phyloP scores from a whole-genome alignment of 1,140 invertebrate genomes.

The Nebria ingens region DNA sequence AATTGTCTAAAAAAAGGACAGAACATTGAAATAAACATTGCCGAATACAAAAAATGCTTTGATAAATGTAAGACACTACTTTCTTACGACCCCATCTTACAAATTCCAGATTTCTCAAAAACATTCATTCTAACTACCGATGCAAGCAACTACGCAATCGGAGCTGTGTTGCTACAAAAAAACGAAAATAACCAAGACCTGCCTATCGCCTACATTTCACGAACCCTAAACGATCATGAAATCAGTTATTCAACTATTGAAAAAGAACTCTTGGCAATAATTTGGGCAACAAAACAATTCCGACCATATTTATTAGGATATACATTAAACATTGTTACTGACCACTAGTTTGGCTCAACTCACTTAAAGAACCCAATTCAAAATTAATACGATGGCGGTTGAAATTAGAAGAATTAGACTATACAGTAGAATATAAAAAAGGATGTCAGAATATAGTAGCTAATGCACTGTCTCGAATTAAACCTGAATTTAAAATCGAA shows the following conservation, averaged over 20 bases:
- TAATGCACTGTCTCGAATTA: conserved; percentile 29
- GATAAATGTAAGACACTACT: conserved; percentile 22
- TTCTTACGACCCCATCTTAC: conserved; percentile 26
- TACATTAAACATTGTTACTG: conserved; percentile 31
- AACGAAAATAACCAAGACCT: conserved; percentile 23
- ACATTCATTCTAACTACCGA: conserved; percentile 23
- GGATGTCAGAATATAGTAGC: conserved; percentile 32
- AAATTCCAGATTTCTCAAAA: conserved; percentile 28
- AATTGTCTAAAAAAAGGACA: conserved; percentile 18
- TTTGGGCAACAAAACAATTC: conserved; percentile 36
- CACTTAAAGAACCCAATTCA: conserved; percentile 32
- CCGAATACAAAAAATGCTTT: conserved; percentile 17
- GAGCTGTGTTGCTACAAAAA: conserved; percentile 24
- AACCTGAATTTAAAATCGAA: not conserved
- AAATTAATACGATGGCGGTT: conserved; percentile 37
- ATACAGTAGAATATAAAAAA: conserved; percentile 35
- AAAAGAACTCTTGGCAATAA: conserved; percentile 27
- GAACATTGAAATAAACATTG: conserved; percentile 4
- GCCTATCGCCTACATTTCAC: conserved; percentile 24
- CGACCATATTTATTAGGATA: conserved; percentile 28
- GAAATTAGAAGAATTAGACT: conserved; percentile 35
- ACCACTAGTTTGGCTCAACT: conserved; percentile 35
- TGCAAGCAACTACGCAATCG: conserved; percentile 19
- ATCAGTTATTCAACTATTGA: conserved; percentile 25
- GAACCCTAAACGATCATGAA: conserved; percentile 25